Base-by-base conservation (phyloP, 2,113 vertebrate genomes). In the Budorcas taxicolor region DNA sequence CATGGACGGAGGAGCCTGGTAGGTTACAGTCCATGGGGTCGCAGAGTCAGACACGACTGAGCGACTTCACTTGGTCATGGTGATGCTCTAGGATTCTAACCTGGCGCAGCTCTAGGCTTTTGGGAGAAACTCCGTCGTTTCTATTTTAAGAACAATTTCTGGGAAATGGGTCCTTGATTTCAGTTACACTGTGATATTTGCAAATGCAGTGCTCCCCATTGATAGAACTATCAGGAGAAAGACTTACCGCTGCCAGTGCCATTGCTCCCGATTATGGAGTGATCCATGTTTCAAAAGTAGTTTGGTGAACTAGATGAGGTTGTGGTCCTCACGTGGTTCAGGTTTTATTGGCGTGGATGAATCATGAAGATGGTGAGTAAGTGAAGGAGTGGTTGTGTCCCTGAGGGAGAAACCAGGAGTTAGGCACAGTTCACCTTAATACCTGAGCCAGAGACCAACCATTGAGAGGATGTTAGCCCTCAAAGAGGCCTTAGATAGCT, bases 391-490 rank as follows among this genome's bases (percentile, higher is more conserved):
- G 3, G 5, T 47, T 43, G 7, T 67, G 62, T 52, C 40, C 82
- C 91, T 87, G 74, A 67, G 71, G 45, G 47, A 91, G 80, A 97
- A 62, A 97, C 1, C 57, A 31, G 40, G 80, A 93, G 62, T 97
- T 89, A 96, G 80, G 74, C 52, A 62, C 47, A 62, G 16, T 16
- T 45, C 3, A 45, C 2, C 19, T 43, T 13, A 57, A 64, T 7
- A 57, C 12, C 55, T 13, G 6, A 67, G 80, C 82, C 90, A 94
- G 74, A 96, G 33, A 71, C 21, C 8, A 8, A 53, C 21, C 6
- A 7, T 45, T 92, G n/a, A 62, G 43, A 97, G 43, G 50, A 17
- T 7, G 13, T 58, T 81, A 40, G 74, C 33, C 29, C 36, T 43
- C 40, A 60, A 87, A 76, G 86, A 90, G 3, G 7, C 12, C 55